Conservation (phyloP, 2,113 vertebrate genomes). For the Tachysurus vachellii region DNA sequence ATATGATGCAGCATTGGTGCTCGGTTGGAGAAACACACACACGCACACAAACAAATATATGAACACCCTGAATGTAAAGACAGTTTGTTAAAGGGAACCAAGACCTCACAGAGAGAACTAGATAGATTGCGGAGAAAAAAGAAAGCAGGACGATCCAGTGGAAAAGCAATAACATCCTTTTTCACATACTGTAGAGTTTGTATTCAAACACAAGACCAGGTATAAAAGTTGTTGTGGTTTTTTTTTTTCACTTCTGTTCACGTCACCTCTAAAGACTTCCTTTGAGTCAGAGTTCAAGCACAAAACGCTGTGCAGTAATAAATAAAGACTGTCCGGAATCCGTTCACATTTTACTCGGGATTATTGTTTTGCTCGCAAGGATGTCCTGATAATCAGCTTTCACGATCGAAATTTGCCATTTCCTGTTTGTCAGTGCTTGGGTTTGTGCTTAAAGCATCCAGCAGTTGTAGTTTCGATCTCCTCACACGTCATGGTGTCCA, state of each 20-base stretch:
- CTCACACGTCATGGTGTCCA: constrained; percentile 62
- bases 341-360: constrained; percentile 45
- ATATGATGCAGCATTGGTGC: constrained; percentile 25
- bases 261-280: background rate
- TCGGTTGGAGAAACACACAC: constrained; percentile 15
- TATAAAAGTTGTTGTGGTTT: background rate
- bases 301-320: constrained; percentile 26
- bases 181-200: constrained; percentile 59
- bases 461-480: constrained; percentile 60
- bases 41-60: constrained; percentile 7
- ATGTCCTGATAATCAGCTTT: constrained; percentile 40
- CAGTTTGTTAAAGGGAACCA: constrained; percentile 49
- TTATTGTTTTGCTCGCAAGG: constrained; percentile 54
- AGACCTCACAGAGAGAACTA: constrained; percentile 38
- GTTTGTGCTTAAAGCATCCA: constrained; percentile 53
- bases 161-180: constrained; percentile 59
- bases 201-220: constrained; percentile 39
- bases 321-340: constrained; percentile 60
- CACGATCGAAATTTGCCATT: constrained; percentile 47
- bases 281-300: constrained; percentile 60
- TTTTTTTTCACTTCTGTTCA: background rate
- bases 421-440: constrained; percentile 44
- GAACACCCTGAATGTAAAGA: constrained; percentile 33
- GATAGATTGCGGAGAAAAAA: constrained; percentile 27
- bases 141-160: constrained; percentile 47